Evolutionary conservation across 2,888 invertebrate genomes (phyloP), one percentile per base, ranked within the genome.

Genomic region (Clepsis dumicolana): DNA sequence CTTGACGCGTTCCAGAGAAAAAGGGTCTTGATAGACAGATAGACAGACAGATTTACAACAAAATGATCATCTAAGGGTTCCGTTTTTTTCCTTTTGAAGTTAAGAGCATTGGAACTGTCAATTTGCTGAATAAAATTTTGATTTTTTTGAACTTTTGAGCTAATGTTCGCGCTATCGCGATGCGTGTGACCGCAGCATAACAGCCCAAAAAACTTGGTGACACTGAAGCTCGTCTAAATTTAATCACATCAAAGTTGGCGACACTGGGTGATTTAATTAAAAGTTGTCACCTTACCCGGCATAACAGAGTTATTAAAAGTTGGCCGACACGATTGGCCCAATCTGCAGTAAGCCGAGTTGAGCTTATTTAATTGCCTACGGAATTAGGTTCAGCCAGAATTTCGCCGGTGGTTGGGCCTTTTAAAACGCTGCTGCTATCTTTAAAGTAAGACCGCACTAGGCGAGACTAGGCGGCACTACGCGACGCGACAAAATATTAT

Each of bases 231-330:
- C 4, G 25, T 59, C 38, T 14, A n/a, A 52, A 67, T 63, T 50
- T 27, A 67, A 63, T 62, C 18, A 35, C 14, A 41, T 41, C 29
- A 24, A 63, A 64, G 41, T 68, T 59, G 52, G 56, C 52, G 32
- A 27, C 24, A 57, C 50, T 62, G 48, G 52, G 50, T 64, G 29
- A 68, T 64, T 68, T 64, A 68, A 68, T 68, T 68, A 68, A 68
- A 66, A 68, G 57, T 59, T 68, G 67, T 63, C 62, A 68, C 68
- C 63, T 64, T 59, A 35, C 57, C 52, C 32, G 52, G 21, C 41
- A 50, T 68, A 68, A 68, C 63, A 44, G 59, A 53, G 62, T 67
- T 64, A 64, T 63, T 67, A 68, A 68, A 68, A 68, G 63, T 68
- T 59, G 8, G 16, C 52, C 57, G 35, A 41, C 57, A 41, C 63